A percentile compares a stretch with the other conserved stretches of the same genome.
These are phyloP conservation scores for Epsilonema sp. DNA, from an alignment of 2,888 invertebrate genomes.

Conservation along the genomic window DNA sequence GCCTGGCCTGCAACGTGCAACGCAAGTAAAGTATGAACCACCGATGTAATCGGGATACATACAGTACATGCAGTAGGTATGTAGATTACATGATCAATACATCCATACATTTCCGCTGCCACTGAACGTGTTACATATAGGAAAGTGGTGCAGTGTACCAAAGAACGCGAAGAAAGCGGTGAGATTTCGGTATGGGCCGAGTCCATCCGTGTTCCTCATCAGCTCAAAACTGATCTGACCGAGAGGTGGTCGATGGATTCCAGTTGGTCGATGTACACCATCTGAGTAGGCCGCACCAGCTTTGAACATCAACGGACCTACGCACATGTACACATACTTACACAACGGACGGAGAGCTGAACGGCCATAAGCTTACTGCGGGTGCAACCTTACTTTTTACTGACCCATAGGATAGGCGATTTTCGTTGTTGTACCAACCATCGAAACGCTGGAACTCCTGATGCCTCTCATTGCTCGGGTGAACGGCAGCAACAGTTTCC, in stretches of 20 bases:
- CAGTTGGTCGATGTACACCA: conserved; percentile 39
- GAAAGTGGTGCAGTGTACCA: conserved; percentile 37
- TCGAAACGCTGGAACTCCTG: conserved; percentile 33
- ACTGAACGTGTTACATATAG: too few species aligned
- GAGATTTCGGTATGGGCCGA: too few species aligned
- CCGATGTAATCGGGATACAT: too few species aligned
- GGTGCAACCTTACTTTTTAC: conserved; percentile 6
- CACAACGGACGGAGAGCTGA: not conserved
- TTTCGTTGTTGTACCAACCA: conserved; percentile 37
- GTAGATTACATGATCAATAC: too few species aligned
- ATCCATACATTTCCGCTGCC: too few species aligned
- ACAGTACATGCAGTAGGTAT: too few species aligned
- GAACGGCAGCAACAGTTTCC: too few species aligned
- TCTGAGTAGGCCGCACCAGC: conserved; percentile 40
- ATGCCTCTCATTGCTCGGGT: too few species aligned
- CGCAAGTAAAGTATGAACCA: too few species aligned
- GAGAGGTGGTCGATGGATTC: conserved; percentile 38
- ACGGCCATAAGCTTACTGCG: not conserved
- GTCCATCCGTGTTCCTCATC: conserved; percentile 30
- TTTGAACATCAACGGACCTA: conserved; percentile 36
- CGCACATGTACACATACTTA: too few species aligned
- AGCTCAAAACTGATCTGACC: conserved; percentile 36
- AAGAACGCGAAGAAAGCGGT: conserved; percentile 43
- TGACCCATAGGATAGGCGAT: conserved; percentile 33
- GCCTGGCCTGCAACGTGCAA: conserved; percentile 42